Conservation (phyloP, 2,888 invertebrate genomes). For the Blera fallax region DNA sequence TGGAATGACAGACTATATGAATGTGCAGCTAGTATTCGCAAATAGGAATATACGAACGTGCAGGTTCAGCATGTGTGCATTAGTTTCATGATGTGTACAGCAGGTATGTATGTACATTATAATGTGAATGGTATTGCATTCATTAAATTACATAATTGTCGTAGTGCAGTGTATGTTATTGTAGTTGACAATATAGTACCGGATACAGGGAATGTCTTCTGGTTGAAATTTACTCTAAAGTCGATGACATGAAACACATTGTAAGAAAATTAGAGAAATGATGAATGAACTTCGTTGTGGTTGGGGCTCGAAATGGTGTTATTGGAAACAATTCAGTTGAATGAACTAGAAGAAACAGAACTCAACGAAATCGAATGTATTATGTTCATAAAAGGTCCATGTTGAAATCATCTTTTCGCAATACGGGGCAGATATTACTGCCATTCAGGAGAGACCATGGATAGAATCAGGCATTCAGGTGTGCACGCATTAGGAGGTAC, state of each 20-base stretch:
- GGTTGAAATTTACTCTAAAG: slow-evolving; percentile 57
- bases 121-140: slow-evolving; percentile 54
- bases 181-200: slow-evolving; percentile 26
- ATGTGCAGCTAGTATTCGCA: slow-evolving; percentile 18
- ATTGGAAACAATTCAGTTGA: slow-evolving; percentile 32
- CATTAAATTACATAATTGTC: slow-evolving; percentile 44
- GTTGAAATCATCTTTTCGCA: no score
- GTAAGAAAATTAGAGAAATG: slow-evolving; percentile 17
- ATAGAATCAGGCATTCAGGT: no score
- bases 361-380: neutral
- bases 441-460: no score
- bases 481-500: no score
- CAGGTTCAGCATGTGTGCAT: slow-evolving; percentile 20
- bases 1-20: slow-evolving; percentile 37
- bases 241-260: slow-evolving; percentile 48
- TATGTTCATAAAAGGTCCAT: no score
- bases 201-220: slow-evolving; percentile 42
- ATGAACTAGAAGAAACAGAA: neutral
- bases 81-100: neutral
- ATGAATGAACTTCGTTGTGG: slow-evolving; percentile 58
- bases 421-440: no score
- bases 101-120: no score
- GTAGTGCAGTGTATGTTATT: slow-evolving; percentile 10
- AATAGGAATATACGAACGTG: neutral
- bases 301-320: slow-evolving; percentile 2